Percentiles rank a stretch among this genome's conserved stretches.
These are phyloP conservation scores for Lepisosteus oculatus DNA, from an alignment of 2,113 vertebrate genomes.

Conservation along the genomic window DNA sequence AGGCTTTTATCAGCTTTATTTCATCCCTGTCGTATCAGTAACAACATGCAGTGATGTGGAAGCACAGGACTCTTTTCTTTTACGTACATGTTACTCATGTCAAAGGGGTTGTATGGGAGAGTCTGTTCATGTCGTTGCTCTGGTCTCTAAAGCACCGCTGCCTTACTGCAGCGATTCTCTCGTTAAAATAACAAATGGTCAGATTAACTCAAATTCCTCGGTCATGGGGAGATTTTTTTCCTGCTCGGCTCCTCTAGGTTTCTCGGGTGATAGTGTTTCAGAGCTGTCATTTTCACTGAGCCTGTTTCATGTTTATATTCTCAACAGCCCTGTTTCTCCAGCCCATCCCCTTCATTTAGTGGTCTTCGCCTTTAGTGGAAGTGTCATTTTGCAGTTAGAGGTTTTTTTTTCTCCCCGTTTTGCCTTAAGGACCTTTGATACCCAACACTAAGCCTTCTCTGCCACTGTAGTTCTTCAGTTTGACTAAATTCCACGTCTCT, in stretches of 20 bases:
- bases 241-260: neutral
- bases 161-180: neutral
- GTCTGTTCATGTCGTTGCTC: too few species aligned
- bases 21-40: too few species aligned
- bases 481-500: too few species aligned
- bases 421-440: neutral
- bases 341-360: neutral
- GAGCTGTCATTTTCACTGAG: slow-evolving; percentile 15
- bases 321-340: neutral
- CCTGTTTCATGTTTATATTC: neutral
- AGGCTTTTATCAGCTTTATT: too few species aligned
- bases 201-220: too few species aligned
- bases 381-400: neutral
- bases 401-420: neutral
- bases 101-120: too few species aligned
- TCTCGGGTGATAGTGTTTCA: slow-evolving; percentile 17
- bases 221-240: too few species aligned
- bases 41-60: too few species aligned
- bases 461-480: too few species aligned
- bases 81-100: too few species aligned
- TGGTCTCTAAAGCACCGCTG: neutral
- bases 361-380: neutral
- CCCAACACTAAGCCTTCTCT: too few species aligned
- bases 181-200: neutral
- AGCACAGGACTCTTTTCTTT: too few species aligned